phyloP scores from a whole-genome alignment of 2,113 vertebrate species.

The Phocoena phocoena region DNA sequence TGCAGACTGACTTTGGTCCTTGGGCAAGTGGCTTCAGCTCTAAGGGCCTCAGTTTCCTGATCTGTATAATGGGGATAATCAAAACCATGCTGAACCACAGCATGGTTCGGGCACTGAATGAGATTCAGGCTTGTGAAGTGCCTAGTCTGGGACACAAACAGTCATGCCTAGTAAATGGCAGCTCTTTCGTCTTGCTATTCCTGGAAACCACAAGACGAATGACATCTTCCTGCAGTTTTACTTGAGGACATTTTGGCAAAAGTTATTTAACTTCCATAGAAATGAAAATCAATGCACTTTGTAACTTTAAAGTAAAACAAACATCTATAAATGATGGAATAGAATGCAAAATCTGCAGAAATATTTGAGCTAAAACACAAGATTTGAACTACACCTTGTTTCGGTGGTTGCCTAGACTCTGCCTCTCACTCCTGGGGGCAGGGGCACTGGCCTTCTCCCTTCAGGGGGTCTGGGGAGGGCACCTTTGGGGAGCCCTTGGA shows the following conservation, averaged over 20 bases:
- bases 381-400: background rate
- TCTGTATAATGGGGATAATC: background rate
- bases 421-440: rapidly evolving
- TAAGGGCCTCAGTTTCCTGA: background rate
- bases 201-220: background rate
- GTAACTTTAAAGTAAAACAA: background rate
- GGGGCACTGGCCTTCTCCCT: background rate
- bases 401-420: background rate
- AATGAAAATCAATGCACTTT: background rate
- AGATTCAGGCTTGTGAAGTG: rapidly evolving
- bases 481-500: background rate
- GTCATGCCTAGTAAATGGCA: too few relatives aligned
- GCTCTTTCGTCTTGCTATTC: background rate
- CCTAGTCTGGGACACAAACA: background rate
- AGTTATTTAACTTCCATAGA: background rate
- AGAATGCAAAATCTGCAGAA: background rate
- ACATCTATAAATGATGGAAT: background rate
- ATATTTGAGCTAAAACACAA: background rate
- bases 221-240: background rate
- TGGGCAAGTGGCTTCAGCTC: background rate
- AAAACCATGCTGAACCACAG: background rate
- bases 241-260: background rate
- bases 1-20: background rate
- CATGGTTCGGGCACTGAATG: rapidly evolving
- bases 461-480: background rate